Base-by-base conservation (phyloP, 2,888 invertebrate species). In the Lithodes maja region DNA sequence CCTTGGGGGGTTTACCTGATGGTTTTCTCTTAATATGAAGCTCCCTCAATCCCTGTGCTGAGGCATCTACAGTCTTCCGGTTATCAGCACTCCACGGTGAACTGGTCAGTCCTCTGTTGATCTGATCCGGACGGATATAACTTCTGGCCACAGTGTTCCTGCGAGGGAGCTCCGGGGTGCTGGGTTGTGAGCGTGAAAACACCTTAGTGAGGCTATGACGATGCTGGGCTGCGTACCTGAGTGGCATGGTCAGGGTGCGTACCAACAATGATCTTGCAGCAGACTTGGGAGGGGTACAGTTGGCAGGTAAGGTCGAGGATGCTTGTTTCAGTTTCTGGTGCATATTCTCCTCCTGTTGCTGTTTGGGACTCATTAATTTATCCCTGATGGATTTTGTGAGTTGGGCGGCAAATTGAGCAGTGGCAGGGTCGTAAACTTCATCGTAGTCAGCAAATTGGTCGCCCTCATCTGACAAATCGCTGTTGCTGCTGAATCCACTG, bases 241-340 rank as follows among this genome's bases (percentile, higher is more conserved):
- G 89, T 9, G 91, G 91, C 86, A 91, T 83, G n/a, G 91, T 91
- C 17, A 91, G 87, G 50, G 91, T 91, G 49, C 91, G 83, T 9
- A 91, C 91, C 55, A 91, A 83, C 54, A 87, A 79, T 52, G 90
- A 91, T 17, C 85, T 79, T 1, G 90, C 85, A 55, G 84, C 80
- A 54, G 83, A 74, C 74, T 85, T 85, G 2, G 88, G 80, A 9
- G 52, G 50, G 49, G 79, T 77, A 71, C 54, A 61, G 3, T 69
- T 75, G 50, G 84, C 71, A 61, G 68, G 78, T 54, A 61, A 53
- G 2, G 74, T 50, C 5, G 85, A 12, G 12, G 55, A 17, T 68
- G 52, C 61, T 52, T 54, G 55, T 80, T 82, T 86, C 3, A 74
- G 55, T 78, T 81, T 84, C 55, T 84, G 79, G 53, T 79, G 79